A percentile compares a stretch with the other conserved stretches of the same genome.
Evolutionary conservation across 2,113 vertebrate species (phyloP).

Genomic region (Riparia riparia): DNA sequence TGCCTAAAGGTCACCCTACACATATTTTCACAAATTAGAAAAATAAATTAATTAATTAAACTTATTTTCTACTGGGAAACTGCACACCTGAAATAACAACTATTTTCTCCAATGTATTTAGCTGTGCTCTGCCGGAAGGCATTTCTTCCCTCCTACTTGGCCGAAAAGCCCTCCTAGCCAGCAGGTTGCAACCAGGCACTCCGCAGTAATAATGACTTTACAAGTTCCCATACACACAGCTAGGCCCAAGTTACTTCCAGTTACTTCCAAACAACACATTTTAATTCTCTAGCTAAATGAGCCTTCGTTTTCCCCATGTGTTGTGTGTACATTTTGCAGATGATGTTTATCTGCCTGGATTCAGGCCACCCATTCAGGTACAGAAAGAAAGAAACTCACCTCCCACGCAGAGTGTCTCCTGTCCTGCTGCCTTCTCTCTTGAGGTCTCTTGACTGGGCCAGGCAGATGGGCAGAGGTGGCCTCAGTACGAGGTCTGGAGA

Average conservation of each 20-base stretch:
- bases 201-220: background rate
- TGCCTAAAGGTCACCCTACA: conserved; percentile 48
- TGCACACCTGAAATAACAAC: conserved; percentile 73
- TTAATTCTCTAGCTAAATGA: background rate
- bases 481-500: fast-evolving
- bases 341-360: background rate
- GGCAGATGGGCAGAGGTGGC: fast-evolving
- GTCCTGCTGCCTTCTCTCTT: background rate
- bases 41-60: conserved; percentile 75
- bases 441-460: fast-evolving
- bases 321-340: background rate
- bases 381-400: background rate
- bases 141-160: background rate
- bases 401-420: background rate
- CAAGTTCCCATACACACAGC: background rate
- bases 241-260: background rate
- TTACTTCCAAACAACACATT: background rate
- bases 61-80: conserved; percentile 62
- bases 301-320: background rate
- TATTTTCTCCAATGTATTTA: conserved; percentile 32
- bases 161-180: background rate
- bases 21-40: conserved; percentile 72
- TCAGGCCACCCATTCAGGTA: background rate
- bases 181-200: background rate
- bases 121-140: background rate